phyloP scores from a whole-genome alignment of 2,797 vertebrate genomes.

The Capromys pilorides region DNA sequence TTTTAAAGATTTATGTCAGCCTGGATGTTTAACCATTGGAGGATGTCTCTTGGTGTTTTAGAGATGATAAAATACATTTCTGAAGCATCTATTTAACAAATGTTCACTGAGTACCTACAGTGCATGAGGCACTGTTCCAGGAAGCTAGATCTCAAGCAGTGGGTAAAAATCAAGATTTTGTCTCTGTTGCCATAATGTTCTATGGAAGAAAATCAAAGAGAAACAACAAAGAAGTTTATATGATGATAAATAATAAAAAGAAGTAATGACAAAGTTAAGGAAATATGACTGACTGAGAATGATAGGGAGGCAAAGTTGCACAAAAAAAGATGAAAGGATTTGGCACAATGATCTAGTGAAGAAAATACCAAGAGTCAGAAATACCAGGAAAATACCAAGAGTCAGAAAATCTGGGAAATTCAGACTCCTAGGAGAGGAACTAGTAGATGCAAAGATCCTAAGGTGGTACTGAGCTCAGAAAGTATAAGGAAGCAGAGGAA shows the following conservation, averaged over 20 bases:
- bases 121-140: background rate
- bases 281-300: background rate
- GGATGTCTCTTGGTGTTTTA: constrained; percentile 14
- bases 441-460: background rate
- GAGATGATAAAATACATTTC: background rate
- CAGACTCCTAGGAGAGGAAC: background rate
- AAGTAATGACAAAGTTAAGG: background rate
- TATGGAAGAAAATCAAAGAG: background rate
- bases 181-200: background rate
- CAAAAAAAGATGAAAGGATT: background rate
- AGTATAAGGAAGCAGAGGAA: background rate
- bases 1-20: background rate
- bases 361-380: too few species aligned
- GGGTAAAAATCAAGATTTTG: background rate
- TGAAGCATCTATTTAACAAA: background rate
- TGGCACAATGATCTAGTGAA: background rate
- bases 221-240: background rate
- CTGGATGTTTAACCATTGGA: constrained; percentile 5
- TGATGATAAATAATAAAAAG: background rate
- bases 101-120: background rate
- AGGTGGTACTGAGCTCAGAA: background rate
- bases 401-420: background rate
- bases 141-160: background rate
- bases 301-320: background rate
- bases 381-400: background rate